A percentile compares a stretch with the other conserved stretches of the same genome.
phyloP scores from a whole-genome alignment of 1,140 invertebrate species.

The Aleiodes sp. region DNA sequence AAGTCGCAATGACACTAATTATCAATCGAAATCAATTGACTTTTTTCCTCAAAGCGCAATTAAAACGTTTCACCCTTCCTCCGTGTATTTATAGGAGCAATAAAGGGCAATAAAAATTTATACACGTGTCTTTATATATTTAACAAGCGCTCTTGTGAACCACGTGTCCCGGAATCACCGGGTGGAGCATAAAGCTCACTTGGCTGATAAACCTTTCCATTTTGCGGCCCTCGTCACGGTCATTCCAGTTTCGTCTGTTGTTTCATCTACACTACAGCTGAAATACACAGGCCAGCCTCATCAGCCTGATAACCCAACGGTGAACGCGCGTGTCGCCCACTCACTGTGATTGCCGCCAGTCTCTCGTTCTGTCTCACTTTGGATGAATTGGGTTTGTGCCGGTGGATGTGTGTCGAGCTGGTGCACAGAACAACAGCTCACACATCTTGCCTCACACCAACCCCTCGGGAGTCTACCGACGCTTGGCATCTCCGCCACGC shows the following conservation, averaged over 20 bases:
- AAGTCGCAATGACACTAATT: too few relatives aligned
- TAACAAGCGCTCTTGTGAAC: conserved; percentile 3
- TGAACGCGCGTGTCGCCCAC: conserved; percentile 61
- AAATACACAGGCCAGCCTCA: conserved; percentile 33
- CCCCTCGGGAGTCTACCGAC: too few relatives aligned
- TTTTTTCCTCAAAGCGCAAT: background rate
- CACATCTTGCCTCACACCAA: too few relatives aligned
- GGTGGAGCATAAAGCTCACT: conserved; percentile 24
- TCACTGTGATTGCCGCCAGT: conserved; percentile 56
- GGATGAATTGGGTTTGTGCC: background rate
- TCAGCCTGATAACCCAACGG: conserved; percentile 50
- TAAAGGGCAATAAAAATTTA: background rate
- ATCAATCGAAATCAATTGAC: background rate
- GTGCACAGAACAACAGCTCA: too few relatives aligned
- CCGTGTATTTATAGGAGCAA: conserved; percentile 1
- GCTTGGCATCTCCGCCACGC: too few relatives aligned
- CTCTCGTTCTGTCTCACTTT: conserved; percentile 17
- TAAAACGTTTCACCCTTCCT: background rate
- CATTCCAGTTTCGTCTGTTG: conserved; percentile 10
- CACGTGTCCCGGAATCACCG: conserved; percentile 18
- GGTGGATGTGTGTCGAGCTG: too few relatives aligned
- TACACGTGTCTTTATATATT: too few relatives aligned
- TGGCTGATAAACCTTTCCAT: conserved; percentile 29
- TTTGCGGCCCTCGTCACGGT: conserved; percentile 33
- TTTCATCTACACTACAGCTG: conserved; percentile 5